phyloP scores from a whole-genome alignment of 2,888 invertebrate species.

The Liodrosophila aerea region DNA sequence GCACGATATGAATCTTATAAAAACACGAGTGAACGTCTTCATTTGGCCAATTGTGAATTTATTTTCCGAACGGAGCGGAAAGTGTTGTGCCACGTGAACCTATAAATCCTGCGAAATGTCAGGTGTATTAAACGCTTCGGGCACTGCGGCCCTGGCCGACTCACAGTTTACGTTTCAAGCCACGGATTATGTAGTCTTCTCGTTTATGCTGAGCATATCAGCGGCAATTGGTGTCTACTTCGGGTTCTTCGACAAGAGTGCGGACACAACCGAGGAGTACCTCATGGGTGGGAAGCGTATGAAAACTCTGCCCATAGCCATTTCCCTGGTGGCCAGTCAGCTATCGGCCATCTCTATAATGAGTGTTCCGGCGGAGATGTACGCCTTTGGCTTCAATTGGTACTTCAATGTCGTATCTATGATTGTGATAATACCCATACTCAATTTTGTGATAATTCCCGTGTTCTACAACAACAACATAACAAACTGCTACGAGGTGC shows the following conservation, averaged over 20 bases:
- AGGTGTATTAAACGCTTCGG: constrained; percentile 36
- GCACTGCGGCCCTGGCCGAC: constrained; percentile 15
- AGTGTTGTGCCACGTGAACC: not conserved
- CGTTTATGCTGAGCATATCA: constrained; percentile 83
- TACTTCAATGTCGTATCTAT: constrained; percentile 80
- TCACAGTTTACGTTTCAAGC: constrained; percentile 70
- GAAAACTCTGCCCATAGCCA: constrained; percentile 85
- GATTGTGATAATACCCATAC: constrained; percentile 76
- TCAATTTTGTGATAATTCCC: constrained; percentile 82
- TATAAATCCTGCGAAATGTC: constrained; percentile 34
- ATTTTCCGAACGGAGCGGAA: no score
- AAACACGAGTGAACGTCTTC: constrained; percentile 1
- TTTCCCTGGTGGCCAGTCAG: constrained; percentile 85
- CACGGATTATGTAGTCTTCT: constrained; percentile 84
- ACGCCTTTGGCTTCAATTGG: constrained; percentile 83
- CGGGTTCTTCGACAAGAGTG: constrained; percentile 83
- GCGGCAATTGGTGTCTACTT: constrained; percentile 85
- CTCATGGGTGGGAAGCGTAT: constrained; percentile 85
- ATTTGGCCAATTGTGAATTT: constrained; percentile 16
- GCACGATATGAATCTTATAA: constrained; percentile 8
- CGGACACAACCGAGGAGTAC: constrained; percentile 84
- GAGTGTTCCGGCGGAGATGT: constrained; percentile 84
- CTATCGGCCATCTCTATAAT: constrained; percentile 84
- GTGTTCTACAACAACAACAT: constrained; percentile 83
- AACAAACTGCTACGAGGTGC: constrained; percentile 83